phyloP scores from a whole-genome alignment of 2,888 invertebrate genomes.

The Trichopria drosophilae region DNA sequence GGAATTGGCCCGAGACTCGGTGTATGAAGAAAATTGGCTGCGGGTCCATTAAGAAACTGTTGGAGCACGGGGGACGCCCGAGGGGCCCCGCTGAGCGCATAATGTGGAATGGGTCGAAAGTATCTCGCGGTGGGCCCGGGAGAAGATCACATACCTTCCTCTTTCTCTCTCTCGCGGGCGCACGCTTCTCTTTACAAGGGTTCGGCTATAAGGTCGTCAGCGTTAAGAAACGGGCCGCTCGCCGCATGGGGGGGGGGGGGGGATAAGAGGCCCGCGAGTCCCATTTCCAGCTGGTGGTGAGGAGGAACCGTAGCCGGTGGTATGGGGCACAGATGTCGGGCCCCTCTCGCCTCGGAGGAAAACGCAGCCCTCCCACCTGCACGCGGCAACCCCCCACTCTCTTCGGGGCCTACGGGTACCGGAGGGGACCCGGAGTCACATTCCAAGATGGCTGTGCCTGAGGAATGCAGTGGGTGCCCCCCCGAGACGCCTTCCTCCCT shows the following conservation, averaged over 20 bases:
- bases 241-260: no score
- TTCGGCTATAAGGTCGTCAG: no score
- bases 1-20: no score
- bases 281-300: no score
- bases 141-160: no score
- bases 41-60: conserved; percentile 37
- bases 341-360: no score
- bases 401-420: conserved; percentile 7
- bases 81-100: conserved; percentile 38
- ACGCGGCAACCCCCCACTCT: conserved; percentile 5
- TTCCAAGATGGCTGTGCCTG: conserved; percentile 60
- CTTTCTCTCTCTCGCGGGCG: no score
- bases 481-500: conserved; percentile 55
- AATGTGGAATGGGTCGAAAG: conserved; percentile 33
- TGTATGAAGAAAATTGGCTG: conserved; percentile 32
- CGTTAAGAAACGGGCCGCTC: no score
- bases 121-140: no score
- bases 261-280: no score
- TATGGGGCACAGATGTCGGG: conserved; percentile 33
- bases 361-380: no score
- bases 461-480: conserved; percentile 59
- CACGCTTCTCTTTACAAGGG: no score
- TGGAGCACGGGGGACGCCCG: conserved; percentile 33
- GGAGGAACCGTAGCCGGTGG: conserved; percentile 29
- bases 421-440: conserved; percentile 58